Conservation (phyloP, 1,140 invertebrate species). For the Trialeurodes vaporariorum region DNA sequence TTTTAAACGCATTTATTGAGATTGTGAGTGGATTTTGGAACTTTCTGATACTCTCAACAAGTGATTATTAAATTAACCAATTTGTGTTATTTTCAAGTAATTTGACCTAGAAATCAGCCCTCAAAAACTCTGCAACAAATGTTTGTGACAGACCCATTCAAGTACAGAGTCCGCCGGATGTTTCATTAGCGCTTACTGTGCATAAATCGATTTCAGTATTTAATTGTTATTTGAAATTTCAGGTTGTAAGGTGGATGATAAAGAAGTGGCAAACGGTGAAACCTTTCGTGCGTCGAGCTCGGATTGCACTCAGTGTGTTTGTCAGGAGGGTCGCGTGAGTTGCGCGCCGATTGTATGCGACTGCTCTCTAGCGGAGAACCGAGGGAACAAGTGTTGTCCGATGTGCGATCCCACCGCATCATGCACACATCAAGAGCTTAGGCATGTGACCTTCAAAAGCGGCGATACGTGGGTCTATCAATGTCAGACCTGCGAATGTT, state of each 20-base stretch:
- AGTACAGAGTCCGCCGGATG: too few species aligned
- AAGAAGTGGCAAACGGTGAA: conserved; percentile 44
- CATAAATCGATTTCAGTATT: too few species aligned
- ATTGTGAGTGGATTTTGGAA: too few species aligned
- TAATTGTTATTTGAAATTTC: background rate
- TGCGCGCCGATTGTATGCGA: conserved; percentile 49
- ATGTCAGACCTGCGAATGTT: conserved; percentile 81
- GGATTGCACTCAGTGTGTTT: conserved; percentile 47
- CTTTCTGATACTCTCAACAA: too few species aligned
- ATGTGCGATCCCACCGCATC: conserved; percentile 57
- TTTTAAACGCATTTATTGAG: too few species aligned
- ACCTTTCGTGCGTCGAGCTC: conserved; percentile 38
- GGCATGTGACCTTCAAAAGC: conserved; percentile 57
- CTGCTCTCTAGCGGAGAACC: conserved; percentile 38
- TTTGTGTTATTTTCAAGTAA: too few species aligned
- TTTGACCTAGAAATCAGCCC: too few species aligned
- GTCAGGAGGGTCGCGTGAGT: conserved; percentile 46
- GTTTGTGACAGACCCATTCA: too few species aligned
- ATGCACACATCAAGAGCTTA: conserved; percentile 65
- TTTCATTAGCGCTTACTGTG: too few species aligned
- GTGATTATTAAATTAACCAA: too few species aligned
- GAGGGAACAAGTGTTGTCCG: conserved; percentile 55
- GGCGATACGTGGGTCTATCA: conserved; percentile 79
- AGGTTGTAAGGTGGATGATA: conserved; percentile 50
- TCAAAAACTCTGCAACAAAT: too few species aligned